Percentiles rank a stretch among this genome's conserved stretches.
phyloP scores from a whole-genome alignment of 2,888 invertebrate species.

The Archaeoteleia sp. region DNA sequence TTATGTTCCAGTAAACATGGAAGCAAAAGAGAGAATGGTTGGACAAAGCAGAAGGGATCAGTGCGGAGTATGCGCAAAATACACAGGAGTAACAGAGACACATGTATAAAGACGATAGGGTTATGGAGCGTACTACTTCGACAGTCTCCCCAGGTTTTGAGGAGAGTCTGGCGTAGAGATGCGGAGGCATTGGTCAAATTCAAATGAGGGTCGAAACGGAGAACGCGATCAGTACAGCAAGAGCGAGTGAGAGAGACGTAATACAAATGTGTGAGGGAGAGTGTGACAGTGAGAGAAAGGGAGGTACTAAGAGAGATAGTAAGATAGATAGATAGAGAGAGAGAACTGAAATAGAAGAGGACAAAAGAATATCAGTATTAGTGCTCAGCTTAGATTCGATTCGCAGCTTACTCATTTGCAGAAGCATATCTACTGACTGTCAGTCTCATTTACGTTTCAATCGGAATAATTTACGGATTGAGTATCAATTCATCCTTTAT shows the following conservation, averaged over 20 bases:
- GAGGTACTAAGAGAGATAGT: constrained; percentile 27
- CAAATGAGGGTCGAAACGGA: constrained; percentile 55
- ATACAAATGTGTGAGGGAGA: too few species aligned
- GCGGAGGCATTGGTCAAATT: constrained; percentile 57
- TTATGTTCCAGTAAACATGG: constrained; percentile 17
- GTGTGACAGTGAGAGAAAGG: constrained; percentile 21
- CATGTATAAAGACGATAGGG: constrained; percentile 46
- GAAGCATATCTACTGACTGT: constrained; percentile 16
- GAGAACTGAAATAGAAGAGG: constrained; percentile 34
- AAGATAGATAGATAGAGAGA: constrained; percentile 13
- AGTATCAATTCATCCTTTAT: constrained; percentile 19
- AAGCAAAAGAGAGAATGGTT: constrained; percentile 41
- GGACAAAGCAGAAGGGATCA: constrained; percentile 28
- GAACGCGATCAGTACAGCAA: constrained; percentile 31
- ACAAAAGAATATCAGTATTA: constrained; percentile 46
- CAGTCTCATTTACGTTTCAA: constrained; percentile 47
- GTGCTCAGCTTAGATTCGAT: constrained; percentile 32
- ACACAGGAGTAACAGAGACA: constrained; percentile 40
- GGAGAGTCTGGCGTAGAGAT: constrained; percentile 34
- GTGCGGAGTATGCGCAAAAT: constrained; percentile 34
- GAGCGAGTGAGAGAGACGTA: too few species aligned
- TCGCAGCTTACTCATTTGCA: constrained; percentile 11
- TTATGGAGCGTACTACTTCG: constrained; percentile 49
- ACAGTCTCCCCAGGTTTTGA: constrained; percentile 50
- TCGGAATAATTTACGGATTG: constrained; percentile 34